Conservation (phyloP, 2,113 vertebrate genomes). For the Lucifuga dentata region DNA sequence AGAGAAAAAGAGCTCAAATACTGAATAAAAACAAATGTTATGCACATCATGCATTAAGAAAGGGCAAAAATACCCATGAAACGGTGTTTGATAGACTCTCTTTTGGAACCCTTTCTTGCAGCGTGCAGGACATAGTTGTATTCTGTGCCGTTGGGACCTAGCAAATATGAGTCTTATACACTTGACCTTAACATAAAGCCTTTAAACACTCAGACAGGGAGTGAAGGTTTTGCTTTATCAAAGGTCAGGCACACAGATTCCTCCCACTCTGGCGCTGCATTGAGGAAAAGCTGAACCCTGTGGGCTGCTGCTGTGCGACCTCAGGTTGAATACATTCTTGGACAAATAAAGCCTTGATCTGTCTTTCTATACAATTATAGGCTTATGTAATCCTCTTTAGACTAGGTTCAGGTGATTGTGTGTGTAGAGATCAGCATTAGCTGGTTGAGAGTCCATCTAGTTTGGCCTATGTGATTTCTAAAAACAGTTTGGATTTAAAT, state of each 20-base stretch:
- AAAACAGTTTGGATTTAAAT: background rate
- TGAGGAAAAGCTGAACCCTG: slow-evolving; percentile 62
- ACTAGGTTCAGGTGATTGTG: background rate
- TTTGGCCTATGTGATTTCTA: background rate
- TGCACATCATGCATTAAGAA: too few species aligned
- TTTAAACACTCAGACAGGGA: slow-evolving; percentile 71
- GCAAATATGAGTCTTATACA: slow-evolving; percentile 62
- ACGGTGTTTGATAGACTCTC: background rate
- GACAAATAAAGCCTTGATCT: slow-evolving; percentile 62
- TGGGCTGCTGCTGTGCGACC: slow-evolving; percentile 47
- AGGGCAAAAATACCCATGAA: too few species aligned
- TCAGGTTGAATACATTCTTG: slow-evolving; percentile 59
- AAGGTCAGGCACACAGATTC: slow-evolving; percentile 77
- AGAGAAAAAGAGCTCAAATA: too few species aligned
- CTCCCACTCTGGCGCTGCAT: slow-evolving; percentile 61
- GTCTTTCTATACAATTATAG: slow-evolving; percentile 18
- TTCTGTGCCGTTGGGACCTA: slow-evolving; percentile 43
- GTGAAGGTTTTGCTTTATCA: slow-evolving; percentile 70
- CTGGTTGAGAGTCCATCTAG: slow-evolving; percentile 2
- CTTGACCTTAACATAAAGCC: slow-evolving; percentile 78
- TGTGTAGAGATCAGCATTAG: slow-evolving; percentile 7
- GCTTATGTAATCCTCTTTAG: slow-evolving; percentile 12
- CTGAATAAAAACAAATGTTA: too few species aligned
- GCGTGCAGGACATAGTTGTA: slow-evolving; percentile 14
- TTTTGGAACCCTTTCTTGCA: background rate